phyloP scores from a whole-genome alignment of 23 tunicate genomes.

The Oikopleura albicans region DNA sequence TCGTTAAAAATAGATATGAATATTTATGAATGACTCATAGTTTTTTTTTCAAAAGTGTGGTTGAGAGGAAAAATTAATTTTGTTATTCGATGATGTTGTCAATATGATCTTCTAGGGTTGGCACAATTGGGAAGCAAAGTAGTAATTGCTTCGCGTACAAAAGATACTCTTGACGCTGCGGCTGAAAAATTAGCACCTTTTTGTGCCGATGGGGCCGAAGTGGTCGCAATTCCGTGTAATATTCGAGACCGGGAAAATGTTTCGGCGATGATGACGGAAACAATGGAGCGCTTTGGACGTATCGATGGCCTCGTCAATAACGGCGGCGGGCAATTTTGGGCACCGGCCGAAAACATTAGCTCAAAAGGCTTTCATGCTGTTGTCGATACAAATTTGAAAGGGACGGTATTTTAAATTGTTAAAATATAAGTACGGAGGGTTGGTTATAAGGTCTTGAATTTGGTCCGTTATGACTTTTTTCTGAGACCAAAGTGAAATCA shows the following conservation, averaged over 20 bases:
- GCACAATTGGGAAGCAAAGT: conserved; percentile 73
- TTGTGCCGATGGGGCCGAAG: conserved; percentile 24
- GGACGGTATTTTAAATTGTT: too few species aligned
- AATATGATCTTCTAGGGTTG: conserved; percentile 22
- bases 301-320: conserved; percentile 63
- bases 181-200: conserved; percentile 32
- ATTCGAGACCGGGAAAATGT: conserved; percentile 59
- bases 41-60: too few species aligned
- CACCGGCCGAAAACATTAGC: conserved; percentile 41
- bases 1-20: too few species aligned
- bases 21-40: too few species aligned
- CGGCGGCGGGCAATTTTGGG: conserved; percentile 82
- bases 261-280: conserved; percentile 22
- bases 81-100: too few species aligned
- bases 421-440: too few species aligned
- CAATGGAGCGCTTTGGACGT: conserved; percentile 45
- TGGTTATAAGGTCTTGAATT: too few species aligned
- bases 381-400: conserved; percentile 74
- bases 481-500: too few species aligned
- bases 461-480: too few species aligned
- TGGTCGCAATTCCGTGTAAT: conserved; percentile 39
- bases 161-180: conserved; percentile 29
- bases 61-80: too few species aligned
- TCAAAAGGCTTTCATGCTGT: conserved; percentile 74
- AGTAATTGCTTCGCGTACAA: conserved; percentile 66